phyloP scores from a whole-genome alignment of 2,113 vertebrate species.

The Zootoca vivipara region DNA sequence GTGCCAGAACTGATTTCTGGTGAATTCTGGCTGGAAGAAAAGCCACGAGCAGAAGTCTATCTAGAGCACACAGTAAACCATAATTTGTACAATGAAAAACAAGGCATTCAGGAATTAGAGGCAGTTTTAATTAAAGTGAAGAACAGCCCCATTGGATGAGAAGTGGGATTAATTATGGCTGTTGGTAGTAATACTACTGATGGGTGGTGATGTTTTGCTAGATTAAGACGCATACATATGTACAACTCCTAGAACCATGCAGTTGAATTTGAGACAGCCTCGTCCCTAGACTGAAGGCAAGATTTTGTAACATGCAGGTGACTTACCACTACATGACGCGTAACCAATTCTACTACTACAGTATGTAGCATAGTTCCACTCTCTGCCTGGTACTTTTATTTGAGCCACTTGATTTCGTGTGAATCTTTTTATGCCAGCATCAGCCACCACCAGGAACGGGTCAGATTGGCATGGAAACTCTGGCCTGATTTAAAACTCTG shows the following conservation, averaged over 20 bases:
- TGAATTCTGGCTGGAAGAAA: too few species aligned
- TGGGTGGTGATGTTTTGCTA: background rate
- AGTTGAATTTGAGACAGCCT: background rate
- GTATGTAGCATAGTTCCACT: background rate
- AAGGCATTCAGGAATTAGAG: conserved; percentile 10
- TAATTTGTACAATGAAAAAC: background rate
- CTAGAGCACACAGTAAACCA: too few species aligned
- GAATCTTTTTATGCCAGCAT: background rate
- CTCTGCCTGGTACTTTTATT: background rate
- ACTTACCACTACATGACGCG: too few species aligned
- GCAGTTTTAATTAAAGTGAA: background rate
- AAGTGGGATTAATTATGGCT: background rate
- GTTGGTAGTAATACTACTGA: conserved; percentile 18
- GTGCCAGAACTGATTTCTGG: too few species aligned
- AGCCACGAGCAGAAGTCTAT: too few species aligned
- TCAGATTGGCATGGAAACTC: background rate
- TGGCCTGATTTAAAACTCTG: background rate
- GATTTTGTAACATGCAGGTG: background rate
- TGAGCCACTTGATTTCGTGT: background rate
- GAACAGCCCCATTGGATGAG: background rate
- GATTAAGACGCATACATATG: background rate
- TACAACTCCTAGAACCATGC: conserved; percentile 5
- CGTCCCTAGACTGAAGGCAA: background rate
- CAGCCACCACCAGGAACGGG: background rate
- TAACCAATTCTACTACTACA: background rate